Percentiles rank a stretch among this genome's conserved stretches.
Conservation (phyloP, 2,797 vertebrate species). For the Poecilia picta region DNA sequence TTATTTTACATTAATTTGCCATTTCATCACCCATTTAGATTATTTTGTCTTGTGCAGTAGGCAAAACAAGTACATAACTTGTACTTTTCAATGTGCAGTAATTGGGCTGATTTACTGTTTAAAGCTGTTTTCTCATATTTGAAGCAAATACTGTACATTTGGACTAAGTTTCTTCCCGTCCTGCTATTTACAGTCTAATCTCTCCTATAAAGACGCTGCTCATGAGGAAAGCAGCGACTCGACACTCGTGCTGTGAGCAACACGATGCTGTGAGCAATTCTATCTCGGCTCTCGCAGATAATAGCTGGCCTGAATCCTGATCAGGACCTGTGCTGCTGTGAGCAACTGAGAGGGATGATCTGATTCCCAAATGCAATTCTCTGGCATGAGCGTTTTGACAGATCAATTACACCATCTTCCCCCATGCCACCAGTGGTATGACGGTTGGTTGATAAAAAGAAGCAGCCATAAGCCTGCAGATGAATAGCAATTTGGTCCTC, state of each 20-base stretch:
- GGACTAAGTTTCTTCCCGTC: constrained; percentile 10
- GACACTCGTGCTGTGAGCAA: constrained; percentile 39
- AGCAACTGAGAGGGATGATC: constrained; percentile 44
- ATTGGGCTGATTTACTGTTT: not conserved
- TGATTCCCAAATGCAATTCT: constrained; percentile 49
- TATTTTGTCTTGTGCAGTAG: not conserved
- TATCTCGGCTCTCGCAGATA: constrained; percentile 45
- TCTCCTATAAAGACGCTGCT: constrained; percentile 9
- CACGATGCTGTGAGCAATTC: constrained; percentile 33
- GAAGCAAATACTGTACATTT: not conserved
- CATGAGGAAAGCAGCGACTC: constrained; percentile 24
- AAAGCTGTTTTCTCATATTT: not conserved
- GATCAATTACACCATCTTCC: constrained; percentile 59
- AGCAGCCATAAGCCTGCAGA: constrained; percentile 29
- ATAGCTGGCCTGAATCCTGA: constrained; percentile 53
- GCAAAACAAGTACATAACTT: too few relatives aligned
- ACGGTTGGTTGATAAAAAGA: constrained; percentile 23
- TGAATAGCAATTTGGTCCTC: constrained; percentile 51
- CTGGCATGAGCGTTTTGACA: constrained; percentile 59
- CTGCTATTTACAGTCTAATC: constrained; percentile 9
- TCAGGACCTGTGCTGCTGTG: constrained; percentile 29
- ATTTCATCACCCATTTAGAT: not conserved
- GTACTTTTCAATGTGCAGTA: not conserved
- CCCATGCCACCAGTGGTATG: constrained; percentile 24
- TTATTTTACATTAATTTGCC: not conserved